phyloP scores from a whole-genome alignment of 2,113 vertebrate species.

The Gulo gulo region DNA sequence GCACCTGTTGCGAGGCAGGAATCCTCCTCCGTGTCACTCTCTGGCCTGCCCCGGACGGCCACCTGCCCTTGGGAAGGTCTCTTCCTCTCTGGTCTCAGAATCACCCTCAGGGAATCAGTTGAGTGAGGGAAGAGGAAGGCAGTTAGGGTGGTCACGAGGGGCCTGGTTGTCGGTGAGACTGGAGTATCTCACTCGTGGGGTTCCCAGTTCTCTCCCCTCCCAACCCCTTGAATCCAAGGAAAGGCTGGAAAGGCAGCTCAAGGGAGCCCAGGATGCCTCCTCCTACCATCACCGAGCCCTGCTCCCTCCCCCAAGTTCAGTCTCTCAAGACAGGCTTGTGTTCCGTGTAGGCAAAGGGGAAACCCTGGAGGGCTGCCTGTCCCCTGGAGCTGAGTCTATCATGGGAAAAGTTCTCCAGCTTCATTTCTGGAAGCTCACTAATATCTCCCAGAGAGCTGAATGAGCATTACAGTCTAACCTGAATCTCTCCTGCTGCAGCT shows the following conservation, averaged over 20 bases:
- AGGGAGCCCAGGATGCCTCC: background rate
- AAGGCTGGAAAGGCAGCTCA: background rate
- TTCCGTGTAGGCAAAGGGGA: background rate
- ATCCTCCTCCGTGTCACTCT: accelerated
- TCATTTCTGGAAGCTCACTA: background rate
- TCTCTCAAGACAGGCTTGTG: background rate
- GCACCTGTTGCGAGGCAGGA: background rate
- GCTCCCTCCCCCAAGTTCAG: accelerated
- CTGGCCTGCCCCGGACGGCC: accelerated
- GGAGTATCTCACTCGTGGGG: background rate
- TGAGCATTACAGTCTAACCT: background rate
- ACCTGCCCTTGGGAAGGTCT: background rate
- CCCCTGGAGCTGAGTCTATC: background rate
- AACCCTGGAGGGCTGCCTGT: background rate
- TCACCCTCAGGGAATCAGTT: background rate
- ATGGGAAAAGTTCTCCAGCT: background rate
- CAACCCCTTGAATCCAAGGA: background rate
- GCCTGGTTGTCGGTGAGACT: background rate
- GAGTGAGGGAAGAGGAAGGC: background rate
- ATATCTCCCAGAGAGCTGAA: background rate
- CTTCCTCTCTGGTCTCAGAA: background rate
- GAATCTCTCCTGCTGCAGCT: background rate
- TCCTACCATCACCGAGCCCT: background rate
- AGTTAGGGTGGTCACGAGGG: background rate
- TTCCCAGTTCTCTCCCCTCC: background rate